Conservation (phyloP, 2,797 vertebrate genomes). For the Todus mexicanus region DNA sequence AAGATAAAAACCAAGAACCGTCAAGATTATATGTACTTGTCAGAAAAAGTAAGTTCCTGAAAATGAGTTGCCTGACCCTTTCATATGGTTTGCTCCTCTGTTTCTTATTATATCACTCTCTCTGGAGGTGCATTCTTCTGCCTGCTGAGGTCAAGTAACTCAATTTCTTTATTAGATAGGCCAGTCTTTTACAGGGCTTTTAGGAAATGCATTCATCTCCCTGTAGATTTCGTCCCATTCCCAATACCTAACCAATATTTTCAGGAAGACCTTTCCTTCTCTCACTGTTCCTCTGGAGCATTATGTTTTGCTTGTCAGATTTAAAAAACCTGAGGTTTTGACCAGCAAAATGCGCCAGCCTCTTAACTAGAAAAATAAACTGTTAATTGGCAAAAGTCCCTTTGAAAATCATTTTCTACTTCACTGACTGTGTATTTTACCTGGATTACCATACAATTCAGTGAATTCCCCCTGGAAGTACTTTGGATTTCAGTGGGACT, state of each 20-base stretch:
- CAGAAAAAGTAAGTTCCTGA: neutral
- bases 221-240: neutral
- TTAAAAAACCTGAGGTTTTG: rapidly evolving
- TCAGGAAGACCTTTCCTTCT: neutral
- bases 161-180: neutral
- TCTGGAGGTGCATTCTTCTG: neutral
- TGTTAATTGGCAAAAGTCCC: neutral
- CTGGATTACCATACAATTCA: neutral
- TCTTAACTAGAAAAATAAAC: neutral
- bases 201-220: neutral
- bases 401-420: neutral
- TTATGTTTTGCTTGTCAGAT: neutral
- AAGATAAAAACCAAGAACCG: neutral
- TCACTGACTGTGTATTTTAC: neutral
- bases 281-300: neutral
- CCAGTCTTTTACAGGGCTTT: neutral
- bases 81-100: neutral
- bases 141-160: neutral
- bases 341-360: neutral
- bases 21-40: neutral
- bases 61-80: neutral
- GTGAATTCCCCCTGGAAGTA: neutral
- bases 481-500: neutral
- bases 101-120: neutral
- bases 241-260: neutral